These are phyloP conservation scores for Ascidia mentula DNA, from an alignment of 23 tunicate genomes.

Conservation along the genomic window DNA sequence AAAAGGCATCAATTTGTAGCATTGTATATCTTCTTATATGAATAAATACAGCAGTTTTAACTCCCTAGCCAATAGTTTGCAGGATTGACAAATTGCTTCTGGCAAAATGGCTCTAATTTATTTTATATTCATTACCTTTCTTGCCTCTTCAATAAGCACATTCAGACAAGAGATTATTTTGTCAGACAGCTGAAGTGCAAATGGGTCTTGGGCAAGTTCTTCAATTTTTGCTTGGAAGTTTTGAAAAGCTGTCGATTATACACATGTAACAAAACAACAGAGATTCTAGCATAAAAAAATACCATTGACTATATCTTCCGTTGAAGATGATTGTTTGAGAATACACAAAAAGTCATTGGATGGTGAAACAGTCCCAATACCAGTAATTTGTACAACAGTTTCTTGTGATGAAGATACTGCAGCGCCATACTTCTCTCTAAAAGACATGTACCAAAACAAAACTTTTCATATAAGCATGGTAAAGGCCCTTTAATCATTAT, in stretches of 20 bases:
- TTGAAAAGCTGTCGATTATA: conserved; percentile 15
- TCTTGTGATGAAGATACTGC: neutral
- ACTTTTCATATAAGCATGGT: too few relatives aligned
- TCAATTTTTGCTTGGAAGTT: conserved; percentile 39
- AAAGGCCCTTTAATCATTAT: too few relatives aligned
- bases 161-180: conserved; percentile 46
- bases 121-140: neutral
- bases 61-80: too few relatives aligned
- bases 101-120: too few relatives aligned
- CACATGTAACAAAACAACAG: neutral
- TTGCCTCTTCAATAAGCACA: conserved; percentile 8
- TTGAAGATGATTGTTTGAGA: neutral
- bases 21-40: too few relatives aligned
- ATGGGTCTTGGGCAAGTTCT: conserved; percentile 43
- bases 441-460: too few relatives aligned
- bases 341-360: conserved; percentile 41
- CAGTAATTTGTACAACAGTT: neutral
- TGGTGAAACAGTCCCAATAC: conserved; percentile 60
- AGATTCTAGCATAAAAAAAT: neutral
- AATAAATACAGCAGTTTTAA: too few relatives aligned
- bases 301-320: neutral
- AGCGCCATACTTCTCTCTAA: too few relatives aligned
- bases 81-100: conserved; percentile 7
- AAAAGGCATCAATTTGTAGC: neutral
- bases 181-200: conserved; percentile 15